These are phyloP conservation scores for Acropternis orthonyx DNA, from an alignment of 2,797 vertebrate genomes.

Conservation along the genomic window DNA sequence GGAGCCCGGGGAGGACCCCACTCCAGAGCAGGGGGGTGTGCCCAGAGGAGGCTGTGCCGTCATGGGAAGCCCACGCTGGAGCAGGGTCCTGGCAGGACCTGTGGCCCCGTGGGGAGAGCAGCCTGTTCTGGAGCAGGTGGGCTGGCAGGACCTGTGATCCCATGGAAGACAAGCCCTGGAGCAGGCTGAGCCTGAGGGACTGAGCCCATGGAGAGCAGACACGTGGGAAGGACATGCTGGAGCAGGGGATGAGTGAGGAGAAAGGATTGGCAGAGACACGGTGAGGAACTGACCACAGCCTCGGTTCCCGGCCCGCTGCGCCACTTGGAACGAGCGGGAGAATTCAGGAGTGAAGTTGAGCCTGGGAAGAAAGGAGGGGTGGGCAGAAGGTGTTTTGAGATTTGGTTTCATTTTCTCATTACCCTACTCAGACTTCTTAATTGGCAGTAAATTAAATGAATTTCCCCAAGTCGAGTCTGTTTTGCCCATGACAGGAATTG, in stretches of 20 bases:
- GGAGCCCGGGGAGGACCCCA: not conserved
- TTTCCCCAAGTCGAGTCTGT: not conserved
- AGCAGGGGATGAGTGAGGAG: not conserved
- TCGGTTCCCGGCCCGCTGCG: not conserved
- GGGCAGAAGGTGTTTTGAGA: not conserved
- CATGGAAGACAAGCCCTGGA: not conserved
- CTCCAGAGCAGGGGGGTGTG: fast-evolving
- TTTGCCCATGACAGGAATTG: not conserved
- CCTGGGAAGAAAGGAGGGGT: not conserved
- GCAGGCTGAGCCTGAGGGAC: not conserved
- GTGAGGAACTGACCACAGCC: not conserved
- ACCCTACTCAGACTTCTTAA: not conserved
- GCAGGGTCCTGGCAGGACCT: not conserved
- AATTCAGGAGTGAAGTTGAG: not conserved
- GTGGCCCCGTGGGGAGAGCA: not conserved
- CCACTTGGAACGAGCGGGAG: not conserved
- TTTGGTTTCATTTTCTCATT: not conserved
- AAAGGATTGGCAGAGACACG: not conserved
- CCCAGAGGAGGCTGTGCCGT: not conserved
- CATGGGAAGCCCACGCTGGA: not conserved
- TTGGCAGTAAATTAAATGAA: not conserved
- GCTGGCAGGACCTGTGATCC: not conserved
- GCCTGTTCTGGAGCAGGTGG: not conserved
- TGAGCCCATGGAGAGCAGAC: not conserved
- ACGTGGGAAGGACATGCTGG: fast-evolving